Base-by-base conservation (phyloP, 2,797 vertebrate species). In the Margarornis squamiger region DNA sequence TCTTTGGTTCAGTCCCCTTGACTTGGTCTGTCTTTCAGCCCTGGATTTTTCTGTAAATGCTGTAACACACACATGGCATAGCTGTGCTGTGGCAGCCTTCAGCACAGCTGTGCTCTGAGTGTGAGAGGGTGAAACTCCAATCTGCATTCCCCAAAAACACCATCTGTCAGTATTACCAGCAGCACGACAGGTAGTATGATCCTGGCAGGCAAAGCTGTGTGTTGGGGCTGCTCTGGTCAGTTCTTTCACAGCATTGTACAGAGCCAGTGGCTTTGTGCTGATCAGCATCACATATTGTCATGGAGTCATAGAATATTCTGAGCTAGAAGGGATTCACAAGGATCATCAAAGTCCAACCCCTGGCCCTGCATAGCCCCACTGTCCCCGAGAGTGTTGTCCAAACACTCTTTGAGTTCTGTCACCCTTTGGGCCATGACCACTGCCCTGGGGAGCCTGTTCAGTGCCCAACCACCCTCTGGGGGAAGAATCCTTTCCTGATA, bases 61-160 rank as follows among this genome's bases (percentile, higher is more conserved):
- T 59, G 1, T 65, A 55, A 41, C 58, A 57, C 1, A 0, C 59
- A 26, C 26, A 41, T 5, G 49, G 3, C 0, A 2, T 10, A 2
- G 0, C 36, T 52, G 32, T 84, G 61, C 67, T 41, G 2, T 41
- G 51, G 23, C 36, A 71, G 68, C 39, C 24, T 73, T 65, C 24
- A 73, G 20, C 77, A 43, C 46, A 76, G 27, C 90, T 46, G 61
- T 59, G 19, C 38, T 76, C 22, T 20, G 34, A 30, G 11, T 41
- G 48, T 39, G 59, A 76, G 83, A 61, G 39, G 27, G 39, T 67
- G 54, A 36, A 88, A 90, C 38, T 65, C 24, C 32, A 21, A n/a
- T 23, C 46, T 89, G 75, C 57, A n/a, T 77, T 71, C 41, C 58
- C 22, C 57, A 39, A 20, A 73, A 85, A 13, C 4, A 7, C 30